phyloP scores from a whole-genome alignment of 2,888 invertebrate species.

The Tillus elongatus region DNA sequence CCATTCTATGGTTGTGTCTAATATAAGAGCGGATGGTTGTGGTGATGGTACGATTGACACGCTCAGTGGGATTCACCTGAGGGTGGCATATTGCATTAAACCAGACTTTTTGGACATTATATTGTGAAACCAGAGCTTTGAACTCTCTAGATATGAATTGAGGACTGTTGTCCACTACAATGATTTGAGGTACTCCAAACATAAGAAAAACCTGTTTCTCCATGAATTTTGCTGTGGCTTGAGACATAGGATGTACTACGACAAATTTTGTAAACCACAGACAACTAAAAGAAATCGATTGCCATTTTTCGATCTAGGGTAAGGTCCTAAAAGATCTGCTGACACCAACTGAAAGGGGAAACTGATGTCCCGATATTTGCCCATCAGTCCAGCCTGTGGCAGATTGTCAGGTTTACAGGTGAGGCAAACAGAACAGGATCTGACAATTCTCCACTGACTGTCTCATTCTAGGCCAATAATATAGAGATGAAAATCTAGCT shows the following conservation, averaged over 20 bases:
- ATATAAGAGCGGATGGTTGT: slow-evolving; percentile 25
- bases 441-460: background rate
- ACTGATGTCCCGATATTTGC: slow-evolving; percentile 8
- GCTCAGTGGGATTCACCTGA: slow-evolving; percentile 28
- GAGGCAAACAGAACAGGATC: slow-evolving; percentile 8
- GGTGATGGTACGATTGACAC: slow-evolving; percentile 26
- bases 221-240: slow-evolving; percentile 15
- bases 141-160: slow-evolving; percentile 19
- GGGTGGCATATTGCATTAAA: slow-evolving; percentile 25
- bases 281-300: slow-evolving; percentile 9
- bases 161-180: slow-evolving; percentile 22
- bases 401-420: slow-evolving; percentile 5
- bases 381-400: slow-evolving; percentile 17
- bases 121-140: slow-evolving; percentile 13
- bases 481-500: slow-evolving; percentile 5
- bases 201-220: no score
- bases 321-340: slow-evolving; percentile 4
- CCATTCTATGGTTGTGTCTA: no score
- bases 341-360: slow-evolving; percentile 8
- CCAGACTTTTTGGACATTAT: slow-evolving; percentile 17
- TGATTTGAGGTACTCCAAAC: slow-evolving; percentile 20
- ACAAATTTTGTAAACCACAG: no score
- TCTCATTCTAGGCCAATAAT: slow-evolving; percentile 11
- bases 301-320: slow-evolving; percentile 7
- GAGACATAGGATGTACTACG: slow-evolving; percentile 10